Percentiles rank a stretch among this genome's conserved stretches.
These are phyloP conservation scores for Brachionus koreanus DNA, from an alignment of 1,140 invertebrate genomes.

Conservation along the genomic window DNA sequence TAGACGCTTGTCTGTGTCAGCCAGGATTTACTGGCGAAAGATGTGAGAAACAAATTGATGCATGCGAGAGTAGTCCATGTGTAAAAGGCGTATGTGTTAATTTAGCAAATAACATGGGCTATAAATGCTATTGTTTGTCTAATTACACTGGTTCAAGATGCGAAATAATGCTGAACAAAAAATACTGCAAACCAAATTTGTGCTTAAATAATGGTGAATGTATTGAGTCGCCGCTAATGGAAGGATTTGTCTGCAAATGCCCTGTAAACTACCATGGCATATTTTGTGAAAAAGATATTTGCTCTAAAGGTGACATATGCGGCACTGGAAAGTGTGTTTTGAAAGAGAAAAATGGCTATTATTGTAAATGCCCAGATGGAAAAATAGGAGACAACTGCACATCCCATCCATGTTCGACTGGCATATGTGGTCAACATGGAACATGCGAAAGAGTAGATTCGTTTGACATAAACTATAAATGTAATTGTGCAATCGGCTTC, in stretches of 20 bases:
- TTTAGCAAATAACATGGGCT: neutral
- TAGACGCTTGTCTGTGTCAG: constrained; percentile 50
- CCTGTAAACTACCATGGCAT: constrained; percentile 1
- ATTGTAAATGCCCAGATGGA: constrained; percentile 33
- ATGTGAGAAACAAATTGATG: constrained; percentile 39
- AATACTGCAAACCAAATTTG: neutral
- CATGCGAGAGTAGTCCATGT: constrained; percentile 23
- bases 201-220: constrained; percentile 38
- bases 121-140: constrained; percentile 21
- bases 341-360: neutral
- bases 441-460: constrained; percentile 39
- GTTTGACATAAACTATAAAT: constrained; percentile 44
- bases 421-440: constrained; percentile 49
- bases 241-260: constrained; percentile 36
- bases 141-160: constrained; percentile 28
- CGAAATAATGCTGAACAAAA: neutral
- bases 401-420: constrained; percentile 47
- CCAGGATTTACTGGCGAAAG: constrained; percentile 48
- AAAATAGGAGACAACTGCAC: neutral
- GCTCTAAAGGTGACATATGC: neutral
- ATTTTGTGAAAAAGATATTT: constrained; percentile 37
- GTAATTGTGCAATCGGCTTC: neutral
- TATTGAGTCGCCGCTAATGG: neutral
- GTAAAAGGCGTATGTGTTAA: constrained; percentile 42
- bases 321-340: neutral